These are phyloP conservation scores for Moxostoma hubbsi DNA, from an alignment of 2,797 vertebrate species.

Conservation along the genomic window DNA sequence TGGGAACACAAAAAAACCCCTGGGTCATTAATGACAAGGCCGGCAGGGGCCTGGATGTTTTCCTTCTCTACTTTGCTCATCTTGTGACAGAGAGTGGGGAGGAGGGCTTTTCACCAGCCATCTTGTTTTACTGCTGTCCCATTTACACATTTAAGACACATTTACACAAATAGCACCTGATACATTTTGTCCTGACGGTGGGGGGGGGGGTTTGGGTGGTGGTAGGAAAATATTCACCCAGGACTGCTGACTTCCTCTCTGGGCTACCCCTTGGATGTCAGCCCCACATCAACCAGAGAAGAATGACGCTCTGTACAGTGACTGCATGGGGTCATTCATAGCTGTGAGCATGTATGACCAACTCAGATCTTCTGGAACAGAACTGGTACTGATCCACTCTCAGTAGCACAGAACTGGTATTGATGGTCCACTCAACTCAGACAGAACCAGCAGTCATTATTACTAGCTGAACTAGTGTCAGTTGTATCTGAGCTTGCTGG, in stretches of 20 bases:
- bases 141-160: constrained; percentile 72
- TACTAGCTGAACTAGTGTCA: constrained; percentile 27
- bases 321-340: constrained; percentile 80
- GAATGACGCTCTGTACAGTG: constrained; percentile 79
- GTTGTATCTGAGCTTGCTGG: constrained; percentile 26
- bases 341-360: constrained; percentile 62
- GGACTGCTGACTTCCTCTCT: constrained; percentile 65
- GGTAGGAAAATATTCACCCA: constrained; percentile 79
- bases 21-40: constrained; percentile 74
- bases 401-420: constrained; percentile 70
- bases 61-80: constrained; percentile 61
- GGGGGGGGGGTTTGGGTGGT: constrained; percentile 75
- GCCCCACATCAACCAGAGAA: constrained; percentile 76
- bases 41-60: constrained; percentile 75
- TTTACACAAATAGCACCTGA: constrained; percentile 81
- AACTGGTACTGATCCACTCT: constrained; percentile 73
- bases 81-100: constrained; percentile 41
- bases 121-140: constrained; percentile 74
- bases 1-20: constrained; percentile 77
- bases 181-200: constrained; percentile 74
- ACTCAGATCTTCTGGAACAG: constrained; percentile 71
- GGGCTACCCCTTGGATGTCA: constrained; percentile 78
- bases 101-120: constrained; percentile 55
- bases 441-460: constrained; percentile 47
- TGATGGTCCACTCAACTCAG: constrained; percentile 64